A percentile compares a stretch with the other conserved stretches of the same genome.
These are phyloP conservation scores for Corella eumyota DNA, from an alignment of 23 tunicate genomes.

Conservation along the genomic window DNA sequence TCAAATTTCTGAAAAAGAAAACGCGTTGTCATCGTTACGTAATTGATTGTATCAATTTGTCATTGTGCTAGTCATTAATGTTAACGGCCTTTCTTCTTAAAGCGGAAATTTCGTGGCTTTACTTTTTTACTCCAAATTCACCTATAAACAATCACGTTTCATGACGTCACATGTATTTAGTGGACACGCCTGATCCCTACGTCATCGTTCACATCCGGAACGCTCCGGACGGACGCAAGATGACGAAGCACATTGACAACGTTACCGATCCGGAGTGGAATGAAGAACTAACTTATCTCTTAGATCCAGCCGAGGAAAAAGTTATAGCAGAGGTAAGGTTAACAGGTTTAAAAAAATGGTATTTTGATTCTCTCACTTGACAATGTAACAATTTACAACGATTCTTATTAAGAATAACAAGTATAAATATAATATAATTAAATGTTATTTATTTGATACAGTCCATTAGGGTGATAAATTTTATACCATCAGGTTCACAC, in stretches of 20 bases:
- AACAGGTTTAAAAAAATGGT: neutral
- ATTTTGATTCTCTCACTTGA: neutral
- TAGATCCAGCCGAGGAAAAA: conserved; percentile 6
- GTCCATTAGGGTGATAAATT: too few relatives aligned
- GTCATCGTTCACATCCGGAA: conserved; percentile 49
- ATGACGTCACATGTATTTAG: too few relatives aligned
- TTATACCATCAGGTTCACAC: too few relatives aligned
- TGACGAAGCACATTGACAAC: conserved; percentile 38
- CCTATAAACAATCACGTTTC: too few relatives aligned
- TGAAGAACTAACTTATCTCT: conserved; percentile 44
- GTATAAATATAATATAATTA: neutral
- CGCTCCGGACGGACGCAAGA: conserved; percentile 51
- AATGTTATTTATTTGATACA: neutral
- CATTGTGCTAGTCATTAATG: neutral
- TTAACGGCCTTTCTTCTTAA: neutral
- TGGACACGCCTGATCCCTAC: conserved; percentile 91
- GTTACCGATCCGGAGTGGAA: conserved; percentile 75
- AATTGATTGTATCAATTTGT: too few relatives aligned
- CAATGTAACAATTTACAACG: neutral
- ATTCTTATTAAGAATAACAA: neutral
- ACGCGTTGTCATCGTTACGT: too few relatives aligned
- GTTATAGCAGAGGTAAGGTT: conserved; percentile 30
- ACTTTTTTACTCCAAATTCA: neutral
- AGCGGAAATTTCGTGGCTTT: neutral
- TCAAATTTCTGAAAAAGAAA: too few relatives aligned